Conservation (phyloP, 2,888 invertebrate genomes). For the Limnephilus lunatus region DNA sequence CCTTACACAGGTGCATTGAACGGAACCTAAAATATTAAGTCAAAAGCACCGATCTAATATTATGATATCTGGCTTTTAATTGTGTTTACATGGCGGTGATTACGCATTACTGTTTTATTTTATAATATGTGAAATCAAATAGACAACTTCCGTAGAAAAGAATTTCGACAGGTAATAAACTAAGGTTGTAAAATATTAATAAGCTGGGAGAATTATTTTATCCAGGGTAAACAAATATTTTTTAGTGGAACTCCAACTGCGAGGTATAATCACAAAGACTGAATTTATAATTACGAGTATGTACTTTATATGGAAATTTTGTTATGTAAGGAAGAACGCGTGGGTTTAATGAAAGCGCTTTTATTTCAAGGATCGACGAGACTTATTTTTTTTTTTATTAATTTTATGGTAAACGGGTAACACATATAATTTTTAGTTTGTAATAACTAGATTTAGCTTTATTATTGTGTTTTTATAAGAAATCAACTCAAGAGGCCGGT, state of each 20-base stretch:
- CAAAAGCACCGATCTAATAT: not conserved
- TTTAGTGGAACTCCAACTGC: not conserved
- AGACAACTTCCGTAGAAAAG: not conserved
- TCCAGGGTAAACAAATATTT: not conserved
- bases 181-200: not conserved
- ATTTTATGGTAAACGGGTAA: no score
- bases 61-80: not conserved
- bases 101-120: not conserved
- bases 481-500: no score
- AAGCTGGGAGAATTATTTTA: not conserved
- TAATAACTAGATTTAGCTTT: no score
- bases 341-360: not conserved
- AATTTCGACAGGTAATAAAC: not conserved
- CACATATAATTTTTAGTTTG: no score
- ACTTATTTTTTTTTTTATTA: no score
- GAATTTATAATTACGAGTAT: not conserved
- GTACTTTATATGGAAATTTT: not conserved
- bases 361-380: no score
- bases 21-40: conserved; percentile 4
- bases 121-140: not conserved
- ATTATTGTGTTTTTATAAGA: no score
- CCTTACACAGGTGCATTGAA: conserved; percentile 22
- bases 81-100: not conserved
- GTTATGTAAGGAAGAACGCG: not conserved
- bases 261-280: not conserved